Evolutionary conservation across 2,888 invertebrate species (phyloP).

Genomic region (Megastigmus dorsalis): DNA sequence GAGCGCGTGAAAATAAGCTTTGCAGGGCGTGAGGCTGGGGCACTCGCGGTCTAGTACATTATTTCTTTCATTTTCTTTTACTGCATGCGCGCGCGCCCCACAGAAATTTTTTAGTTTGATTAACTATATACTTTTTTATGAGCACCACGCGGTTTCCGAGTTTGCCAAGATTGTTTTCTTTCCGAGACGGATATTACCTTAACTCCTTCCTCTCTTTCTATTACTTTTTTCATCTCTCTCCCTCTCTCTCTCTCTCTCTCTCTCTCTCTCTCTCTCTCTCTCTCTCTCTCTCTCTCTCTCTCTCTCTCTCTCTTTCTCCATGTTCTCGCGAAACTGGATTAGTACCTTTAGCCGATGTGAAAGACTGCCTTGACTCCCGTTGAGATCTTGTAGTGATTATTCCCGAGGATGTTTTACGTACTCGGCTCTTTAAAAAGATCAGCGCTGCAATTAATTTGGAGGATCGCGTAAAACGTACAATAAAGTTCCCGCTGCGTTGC

Average conservation of each 20-base stretch:
- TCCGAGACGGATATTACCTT: not conserved
- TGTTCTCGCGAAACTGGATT: slow-evolving; percentile 18
- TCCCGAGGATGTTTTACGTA: not conserved
- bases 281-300: too few species aligned
- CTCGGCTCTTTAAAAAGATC: not conserved
- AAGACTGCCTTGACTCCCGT: not conserved
- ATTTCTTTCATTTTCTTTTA: slow-evolving; percentile 41
- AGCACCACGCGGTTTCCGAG: not conserved
- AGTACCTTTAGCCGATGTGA: slow-evolving; percentile 10
- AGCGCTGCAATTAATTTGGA: not conserved
- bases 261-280: slow-evolving; percentile 5
- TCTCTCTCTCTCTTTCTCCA: not conserved
- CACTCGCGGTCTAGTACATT: slow-evolving; percentile 14
- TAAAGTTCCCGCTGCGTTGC: too few species aligned
- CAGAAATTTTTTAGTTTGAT: slow-evolving; percentile 42
- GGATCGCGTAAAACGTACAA: too few species aligned
- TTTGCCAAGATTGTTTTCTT: slow-evolving; percentile 20
- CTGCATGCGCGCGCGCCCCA: not conserved
- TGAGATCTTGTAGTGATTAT: slow-evolving; percentile 12
- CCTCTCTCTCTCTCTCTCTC: too few species aligned
- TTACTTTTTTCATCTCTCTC: not conserved
- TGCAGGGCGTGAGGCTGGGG: not conserved
- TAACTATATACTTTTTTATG: slow-evolving; percentile 12
- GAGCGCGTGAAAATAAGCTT: slow-evolving; percentile 41
- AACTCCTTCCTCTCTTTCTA: too few species aligned